Evolutionary conservation across 2,113 vertebrate species (phyloP).

Genomic region (Struthidea cinerea): DNA sequence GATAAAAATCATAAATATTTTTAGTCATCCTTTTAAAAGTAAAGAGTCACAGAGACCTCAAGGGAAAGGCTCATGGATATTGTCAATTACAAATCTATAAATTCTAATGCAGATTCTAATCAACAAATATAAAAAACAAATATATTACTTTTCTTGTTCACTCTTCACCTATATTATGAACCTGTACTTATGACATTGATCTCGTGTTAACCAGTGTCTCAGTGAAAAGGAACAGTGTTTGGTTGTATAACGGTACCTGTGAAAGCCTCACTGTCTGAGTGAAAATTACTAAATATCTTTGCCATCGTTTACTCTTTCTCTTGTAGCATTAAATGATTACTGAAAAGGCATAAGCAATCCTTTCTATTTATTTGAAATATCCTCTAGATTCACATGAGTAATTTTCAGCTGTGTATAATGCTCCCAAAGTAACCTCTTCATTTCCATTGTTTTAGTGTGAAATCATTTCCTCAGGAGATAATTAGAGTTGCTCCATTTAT

Average conservation of each 20-base stretch:
- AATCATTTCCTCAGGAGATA: slow-evolving; percentile 86
- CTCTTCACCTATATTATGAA: slow-evolving; percentile 9
- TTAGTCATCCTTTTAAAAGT: background rate
- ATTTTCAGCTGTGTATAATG: slow-evolving; percentile 74
- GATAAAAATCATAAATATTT: background rate
- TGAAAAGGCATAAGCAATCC: slow-evolving; percentile 12
- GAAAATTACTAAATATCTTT: slow-evolving; percentile 42
- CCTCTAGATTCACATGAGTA: slow-evolving; percentile 68
- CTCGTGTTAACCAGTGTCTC: slow-evolving; percentile 17
- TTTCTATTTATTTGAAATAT: slow-evolving; percentile 60
- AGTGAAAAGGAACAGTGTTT: slow-evolving; percentile 14
- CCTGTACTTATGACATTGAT: slow-evolving; percentile 15
- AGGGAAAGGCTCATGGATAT: background rate
- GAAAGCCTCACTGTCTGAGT: slow-evolving; percentile 24
- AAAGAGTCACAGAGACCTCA: background rate
- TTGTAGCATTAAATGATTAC: slow-evolving; percentile 32
- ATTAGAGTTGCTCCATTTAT: slow-evolving; percentile 87
- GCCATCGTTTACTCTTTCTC: slow-evolving; percentile 21
- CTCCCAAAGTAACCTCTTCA: slow-evolving; percentile 78
- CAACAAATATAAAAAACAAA: background rate
- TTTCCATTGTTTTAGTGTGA: slow-evolving; percentile 85
- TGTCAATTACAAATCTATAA: background rate
- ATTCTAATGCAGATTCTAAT: background rate
- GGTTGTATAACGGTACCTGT: background rate
- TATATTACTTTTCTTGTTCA: background rate